Base-by-base conservation (phyloP, 64 coral and sea anemone species). In the Astreopora myriophthalma region DNA sequence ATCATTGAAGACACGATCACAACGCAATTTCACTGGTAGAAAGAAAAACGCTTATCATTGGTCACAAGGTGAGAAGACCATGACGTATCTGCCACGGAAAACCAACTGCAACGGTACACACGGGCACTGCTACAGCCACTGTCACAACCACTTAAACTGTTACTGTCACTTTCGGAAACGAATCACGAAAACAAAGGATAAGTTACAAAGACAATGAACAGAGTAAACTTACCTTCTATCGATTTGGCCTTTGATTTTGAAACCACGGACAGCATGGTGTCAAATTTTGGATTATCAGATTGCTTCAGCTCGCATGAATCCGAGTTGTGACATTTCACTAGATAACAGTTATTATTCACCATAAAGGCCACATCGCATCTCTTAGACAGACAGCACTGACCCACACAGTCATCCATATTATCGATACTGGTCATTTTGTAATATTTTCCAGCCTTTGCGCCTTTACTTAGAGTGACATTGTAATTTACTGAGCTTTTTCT, bases 351-450 rank as follows among this genome's bases (percentile, higher is more conserved):
- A 24, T 90, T 91, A 14, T 81, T 93, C 6, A 96, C 80, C 75
- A 96, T 79, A 70, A 96, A 96, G 7, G 95, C 95, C 19, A 96
- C 82, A 58, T 96, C 95, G 17, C 95, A 96, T 61, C 72, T 96
- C 82, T 94, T 96, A 17, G 90, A 80, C 1, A 73, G 83, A 79
- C 95, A 96, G 48, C 95, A 96, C 10, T 86, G 79, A 2, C 86
- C 73, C 11, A 96, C 17, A 20, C 95, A 96, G 12, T 86, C 81
- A 8, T 94, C 95, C 49, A 96, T 96, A 20, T 70, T 90, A 9
- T 89, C 19, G 23, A 96, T 79, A 25, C 78, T 71, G 8, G 89
- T 74, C 42, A 96, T 37, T 71, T 96, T 96, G 51, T 93, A 96
- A 44, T 80, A 96, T 35, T 86, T 93, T 1, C 95, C 95, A 24